Evolutionary conservation across 1,140 invertebrate species (phyloP).

Genomic region (Ceratina calcarata): DNA sequence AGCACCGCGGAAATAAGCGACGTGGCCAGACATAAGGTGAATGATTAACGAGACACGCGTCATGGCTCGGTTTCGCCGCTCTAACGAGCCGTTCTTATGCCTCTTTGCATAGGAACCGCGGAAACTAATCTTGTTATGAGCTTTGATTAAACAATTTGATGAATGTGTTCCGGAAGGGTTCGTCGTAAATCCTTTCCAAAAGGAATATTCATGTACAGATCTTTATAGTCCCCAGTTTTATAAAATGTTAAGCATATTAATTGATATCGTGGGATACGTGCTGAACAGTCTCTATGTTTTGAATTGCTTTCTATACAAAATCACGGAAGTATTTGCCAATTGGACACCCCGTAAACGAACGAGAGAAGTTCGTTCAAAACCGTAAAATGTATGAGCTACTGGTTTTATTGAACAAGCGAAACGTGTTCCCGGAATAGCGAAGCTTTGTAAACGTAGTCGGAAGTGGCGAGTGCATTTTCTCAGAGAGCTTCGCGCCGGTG

Average conservation of each 20-base stretch:
- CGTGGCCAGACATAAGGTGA: slow-evolving; percentile 46
- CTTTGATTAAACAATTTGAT: neutral
- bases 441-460: neutral
- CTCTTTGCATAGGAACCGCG: neutral
- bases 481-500: slow-evolving; percentile 30
- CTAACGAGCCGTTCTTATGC: slow-evolving; percentile 36
- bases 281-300: too few species aligned
- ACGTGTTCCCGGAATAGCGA: slow-evolving; percentile 43
- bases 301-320: neutral
- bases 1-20: slow-evolving; percentile 56
- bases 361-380: neutral
- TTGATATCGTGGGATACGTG: too few species aligned
- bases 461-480: slow-evolving; percentile 49
- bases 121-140: neutral
- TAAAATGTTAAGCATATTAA: too few species aligned
- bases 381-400: slow-evolving; percentile 24
- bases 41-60: slow-evolving; percentile 52
- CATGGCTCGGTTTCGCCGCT: slow-evolving; percentile 38
- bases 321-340: neutral
- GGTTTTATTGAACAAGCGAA: slow-evolving; percentile 37
- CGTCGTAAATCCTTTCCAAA: too few species aligned
- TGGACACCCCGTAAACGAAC: neutral
- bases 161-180: too few species aligned
- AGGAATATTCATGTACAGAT: too few species aligned
- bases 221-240: too few species aligned